Evolutionary conservation across 2,888 invertebrate genomes (phyloP), one percentile per base, ranked within the genome.

Genomic region (Drosophila pseudotakahashii): DNA sequence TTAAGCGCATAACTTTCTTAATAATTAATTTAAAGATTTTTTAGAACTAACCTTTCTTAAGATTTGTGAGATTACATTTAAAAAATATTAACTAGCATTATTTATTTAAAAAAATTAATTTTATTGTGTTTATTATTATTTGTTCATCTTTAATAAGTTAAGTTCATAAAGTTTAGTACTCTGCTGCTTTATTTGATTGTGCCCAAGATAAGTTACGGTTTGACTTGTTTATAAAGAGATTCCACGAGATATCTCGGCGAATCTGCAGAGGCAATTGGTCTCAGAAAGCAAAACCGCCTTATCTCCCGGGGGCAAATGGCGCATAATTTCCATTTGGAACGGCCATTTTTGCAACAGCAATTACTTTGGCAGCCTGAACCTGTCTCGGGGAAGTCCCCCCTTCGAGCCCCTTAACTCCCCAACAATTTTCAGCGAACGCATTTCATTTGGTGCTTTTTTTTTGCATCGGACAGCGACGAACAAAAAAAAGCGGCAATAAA

Each of bases 261-360:
- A 34, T 48, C 47, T 41, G 47, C 11, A 0, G 23, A 26, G 19
- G 45, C 42, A 19, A 39, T 36, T 42, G 7, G 19, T 7, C 30
- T 11, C 42, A 11, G 19, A 19, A 42, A 6, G 3, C 3, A 26
- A 42, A 32, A 19, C 32, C 47, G 7, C 14, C 16, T 19, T 5
- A 9, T 41, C 60, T 60, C 23, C 47, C 13, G 48, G 10, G 45
- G 61, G 54, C 73, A 62, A 73, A 81, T 80, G 80, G 77, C 78
- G 75, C 61, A 55, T 61, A 79, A 79, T 58, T 72, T 64, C 51
- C 64, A 71, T 73, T 64, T 55, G 51, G 52, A 26, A 39, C 63
- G 73, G 70, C 82, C 81, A 78, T 81, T 81, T 81, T 79, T 70
- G 55, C 59, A n/a, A 37, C 52, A 45, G 62, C 79, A 78, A 78